Evolutionary conservation across 2,888 invertebrate species (phyloP).

Genomic region (Cyaniris semiargus): DNA sequence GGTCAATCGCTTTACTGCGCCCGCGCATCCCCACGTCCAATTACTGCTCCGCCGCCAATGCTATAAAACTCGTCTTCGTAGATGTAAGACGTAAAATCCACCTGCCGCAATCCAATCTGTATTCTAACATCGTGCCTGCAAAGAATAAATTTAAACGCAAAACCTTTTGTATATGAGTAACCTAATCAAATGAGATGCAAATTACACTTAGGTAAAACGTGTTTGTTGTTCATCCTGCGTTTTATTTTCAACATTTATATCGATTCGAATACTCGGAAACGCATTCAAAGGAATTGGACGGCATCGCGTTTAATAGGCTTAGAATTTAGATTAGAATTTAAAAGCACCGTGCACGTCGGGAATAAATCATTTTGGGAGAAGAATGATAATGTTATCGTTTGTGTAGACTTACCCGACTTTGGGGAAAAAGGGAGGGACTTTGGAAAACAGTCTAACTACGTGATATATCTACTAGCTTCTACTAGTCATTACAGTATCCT

Average conservation of each 20-base stretch:
- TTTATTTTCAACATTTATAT: conserved; percentile 80
- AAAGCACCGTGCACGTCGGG: conserved; percentile 62
- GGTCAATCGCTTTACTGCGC: conserved; percentile 79
- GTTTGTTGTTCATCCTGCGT: conserved; percentile 74
- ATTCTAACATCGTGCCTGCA: conserved; percentile 36
- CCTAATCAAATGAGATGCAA: conserved; percentile 59
- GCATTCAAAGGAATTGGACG: conserved; percentile 75
- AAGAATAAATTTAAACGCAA: conserved; percentile 37
- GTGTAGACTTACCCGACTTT: not conserved
- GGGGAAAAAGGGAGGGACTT: not conserved
- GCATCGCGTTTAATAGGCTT: conserved; percentile 76
- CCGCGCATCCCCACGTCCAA: conserved; percentile 79
- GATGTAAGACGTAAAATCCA: conserved; percentile 48
- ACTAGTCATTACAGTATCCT: not conserved
- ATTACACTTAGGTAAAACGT: conserved; percentile 79
- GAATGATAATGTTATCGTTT: conserved; percentile 5
- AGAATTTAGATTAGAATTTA: conserved; percentile 80
- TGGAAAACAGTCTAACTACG: not conserved
- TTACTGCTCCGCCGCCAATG: conserved; percentile 77
- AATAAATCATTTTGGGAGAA: conserved; percentile 58
- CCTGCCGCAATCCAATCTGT: conserved; percentile 40
- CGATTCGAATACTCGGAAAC: conserved; percentile 77
- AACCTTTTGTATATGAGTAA: conserved; percentile 38
- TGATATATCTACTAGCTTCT: not conserved
- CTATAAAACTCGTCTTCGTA: conserved; percentile 59